Conservation (phyloP, 1,140 invertebrate genomes). For the Eumeta japonica region DNA sequence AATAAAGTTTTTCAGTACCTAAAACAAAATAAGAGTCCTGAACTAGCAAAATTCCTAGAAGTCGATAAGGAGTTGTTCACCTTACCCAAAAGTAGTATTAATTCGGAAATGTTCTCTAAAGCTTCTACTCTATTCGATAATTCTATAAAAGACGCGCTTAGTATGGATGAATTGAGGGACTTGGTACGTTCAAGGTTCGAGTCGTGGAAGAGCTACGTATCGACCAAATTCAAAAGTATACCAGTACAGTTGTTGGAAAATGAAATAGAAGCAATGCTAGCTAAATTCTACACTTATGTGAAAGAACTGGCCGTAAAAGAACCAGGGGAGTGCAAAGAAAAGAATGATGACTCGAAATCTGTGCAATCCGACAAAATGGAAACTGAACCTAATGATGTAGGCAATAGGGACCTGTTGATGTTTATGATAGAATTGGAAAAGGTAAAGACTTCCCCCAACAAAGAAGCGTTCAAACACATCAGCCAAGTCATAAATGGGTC, state of each 20-base stretch:
- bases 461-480: slow-evolving; percentile 32
- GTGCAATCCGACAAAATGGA: not conserved
- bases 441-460: slow-evolving; percentile 24
- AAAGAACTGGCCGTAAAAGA: slow-evolving; percentile 37
- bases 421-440: slow-evolving; percentile 7
- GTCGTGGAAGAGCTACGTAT: slow-evolving; percentile 39
- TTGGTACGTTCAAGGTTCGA: slow-evolving; percentile 32
- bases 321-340: slow-evolving; percentile 29
- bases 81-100: slow-evolving; percentile 26
- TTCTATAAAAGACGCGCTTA: slow-evolving; percentile 39
- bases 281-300: slow-evolving; percentile 42
- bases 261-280: slow-evolving; percentile 36
- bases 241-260: slow-evolving; percentile 36
- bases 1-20: slow-evolving; percentile 45
- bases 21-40: slow-evolving; percentile 35
- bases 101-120: slow-evolving; percentile 32
- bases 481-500: slow-evolving; percentile 32
- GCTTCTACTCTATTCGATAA: slow-evolving; percentile 37
- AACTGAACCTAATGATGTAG: not conserved
- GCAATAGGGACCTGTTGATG: not conserved
- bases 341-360: slow-evolving; percentile 17
- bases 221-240: slow-evolving; percentile 37
- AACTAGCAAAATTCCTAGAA: slow-evolving; percentile 32
- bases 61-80: slow-evolving; percentile 24
- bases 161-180: slow-evolving; percentile 38